phyloP scores from a whole-genome alignment of 30 jellyfish, hydroid and myxozoan genomes.

The Morbakka virulenta region DNA sequence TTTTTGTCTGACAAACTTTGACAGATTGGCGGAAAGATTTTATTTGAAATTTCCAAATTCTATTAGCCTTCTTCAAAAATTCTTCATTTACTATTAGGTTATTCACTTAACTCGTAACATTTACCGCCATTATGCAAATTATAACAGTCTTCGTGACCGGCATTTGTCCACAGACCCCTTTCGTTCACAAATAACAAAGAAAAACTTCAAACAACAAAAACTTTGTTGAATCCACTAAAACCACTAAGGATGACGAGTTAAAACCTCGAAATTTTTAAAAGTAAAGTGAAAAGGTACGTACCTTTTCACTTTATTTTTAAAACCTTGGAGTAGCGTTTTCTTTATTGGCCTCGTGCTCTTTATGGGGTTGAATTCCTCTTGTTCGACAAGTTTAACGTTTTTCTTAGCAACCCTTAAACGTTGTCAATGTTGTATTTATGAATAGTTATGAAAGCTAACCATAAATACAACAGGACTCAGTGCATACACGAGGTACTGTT shows the following conservation, averaged over 20 bases:
- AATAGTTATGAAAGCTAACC: not conserved
- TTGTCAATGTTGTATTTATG: not conserved
- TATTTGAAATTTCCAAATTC: too few relatives aligned
- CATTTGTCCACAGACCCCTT: not conserved
- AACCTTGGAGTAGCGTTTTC: not conserved
- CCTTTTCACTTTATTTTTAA: not conserved
- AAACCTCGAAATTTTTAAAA: not conserved
- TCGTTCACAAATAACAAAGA: not conserved
- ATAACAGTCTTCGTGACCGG: too few relatives aligned
- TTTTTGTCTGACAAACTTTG: too few relatives aligned
- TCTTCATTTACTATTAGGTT: too few relatives aligned
- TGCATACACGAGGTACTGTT: not conserved
- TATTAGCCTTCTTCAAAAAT: too few relatives aligned
- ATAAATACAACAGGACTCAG: not conserved
- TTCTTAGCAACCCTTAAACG: not conserved
- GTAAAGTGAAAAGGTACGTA: too few relatives aligned
- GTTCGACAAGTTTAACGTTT: not conserved
- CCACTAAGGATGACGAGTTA: not conserved
- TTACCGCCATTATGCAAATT: too few relatives aligned
- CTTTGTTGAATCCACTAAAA: not conserved
- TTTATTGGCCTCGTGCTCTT: not conserved
- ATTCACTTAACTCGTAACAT: too few relatives aligned
- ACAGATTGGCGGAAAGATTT: too few relatives aligned
- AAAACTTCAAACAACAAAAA: too few relatives aligned
- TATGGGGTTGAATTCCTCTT: not conserved